phyloP scores from a whole-genome alignment of 2,888 invertebrate genomes.

The Drosophila monieri region DNA sequence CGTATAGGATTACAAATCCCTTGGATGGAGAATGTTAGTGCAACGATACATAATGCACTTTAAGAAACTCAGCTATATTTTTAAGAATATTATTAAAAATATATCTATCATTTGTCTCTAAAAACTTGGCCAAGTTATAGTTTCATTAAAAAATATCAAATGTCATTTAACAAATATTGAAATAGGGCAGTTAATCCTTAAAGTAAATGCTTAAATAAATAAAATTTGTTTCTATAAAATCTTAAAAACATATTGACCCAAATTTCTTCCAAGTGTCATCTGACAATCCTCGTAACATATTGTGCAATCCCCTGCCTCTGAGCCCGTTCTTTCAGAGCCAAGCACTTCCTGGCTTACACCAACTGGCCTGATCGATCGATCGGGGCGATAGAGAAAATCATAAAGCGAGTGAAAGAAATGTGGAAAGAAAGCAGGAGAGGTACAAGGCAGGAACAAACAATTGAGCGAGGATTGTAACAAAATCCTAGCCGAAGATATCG shows the following conservation, averaged over 20 bases:
- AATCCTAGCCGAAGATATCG: slow-evolving; percentile 70
- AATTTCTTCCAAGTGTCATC: slow-evolving; percentile 7
- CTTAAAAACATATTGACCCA: neutral
- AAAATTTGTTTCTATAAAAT: neutral
- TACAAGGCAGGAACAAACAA: slow-evolving; percentile 71
- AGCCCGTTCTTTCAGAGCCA: slow-evolving; percentile 59
- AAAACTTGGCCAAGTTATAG: too few relatives aligned
- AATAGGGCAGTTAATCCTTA: neutral
- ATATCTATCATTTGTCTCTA: too few relatives aligned
- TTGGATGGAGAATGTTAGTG: neutral
- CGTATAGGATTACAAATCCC: slow-evolving; percentile 51
- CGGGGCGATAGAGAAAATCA: slow-evolving; percentile 32
- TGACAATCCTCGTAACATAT: slow-evolving; percentile 38
- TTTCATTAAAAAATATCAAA: neutral
- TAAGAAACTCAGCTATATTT: neutral
- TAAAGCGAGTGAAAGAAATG: slow-evolving; percentile 24
- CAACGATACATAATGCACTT: neutral
- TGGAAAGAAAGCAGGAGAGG: slow-evolving; percentile 47
- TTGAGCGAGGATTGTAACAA: slow-evolving; percentile 61
- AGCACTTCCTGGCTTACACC: slow-evolving; percentile 75
- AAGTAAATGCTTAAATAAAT: neutral
- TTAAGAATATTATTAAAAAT: too few relatives aligned
- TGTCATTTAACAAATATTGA: neutral
- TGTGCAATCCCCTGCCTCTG: slow-evolving; percentile 54
- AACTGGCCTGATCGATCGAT: slow-evolving; percentile 69